Base-by-base conservation (phyloP, 2,797 vertebrate species). In the Diglossa cyanea region DNA sequence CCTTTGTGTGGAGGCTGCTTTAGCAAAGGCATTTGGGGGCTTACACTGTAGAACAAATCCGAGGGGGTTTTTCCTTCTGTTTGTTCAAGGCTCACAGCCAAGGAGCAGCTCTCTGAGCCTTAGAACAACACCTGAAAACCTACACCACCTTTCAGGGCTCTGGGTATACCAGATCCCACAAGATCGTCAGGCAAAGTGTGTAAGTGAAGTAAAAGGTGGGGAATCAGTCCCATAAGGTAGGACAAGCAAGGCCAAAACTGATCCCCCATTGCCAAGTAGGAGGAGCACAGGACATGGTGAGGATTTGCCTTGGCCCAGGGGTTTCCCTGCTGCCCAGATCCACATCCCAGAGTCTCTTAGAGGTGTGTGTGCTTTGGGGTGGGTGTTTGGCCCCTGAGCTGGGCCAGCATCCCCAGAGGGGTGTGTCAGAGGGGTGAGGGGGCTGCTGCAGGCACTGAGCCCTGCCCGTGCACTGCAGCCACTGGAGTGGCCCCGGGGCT, bases 211-310 rank as follows among this genome's bases (percentile, higher is more conserved):
- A 40, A 53, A 75, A 78, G 47, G 26, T 25, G 51, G 11, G 23
- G 23, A 73, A 39, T 79, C 61, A 18, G 21, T 20, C n/a, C 44
- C 13, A 4, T 6, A 12, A 23, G 26, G 7, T 76, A 11, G 44
- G 53, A 86, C 19, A 65, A 67, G n/a, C 31, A 65, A 33, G 14
- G 51, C 35, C 63, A 88, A 21, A 86, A 86, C 0, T 17, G 35
- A n/a, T 70, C 24, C 1, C 0, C 50, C n/a, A 1, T 40, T 82
- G 25, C 53, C 37, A 19, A 30, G 13, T 0, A n/a, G 48, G 55
- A 65, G 35, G 54, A 76, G 5, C 30, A n/a, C 10, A 18, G 25
- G 70, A n/a, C 25, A 5, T 2, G 17, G 8, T 23, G 48, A 77
- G 75, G 33, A 35, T 63, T 37, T 57, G 54, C 17, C 35, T 35